Base-by-base conservation (phyloP, 2,113 vertebrate species). In the Psilopsiagon aurifrons region DNA sequence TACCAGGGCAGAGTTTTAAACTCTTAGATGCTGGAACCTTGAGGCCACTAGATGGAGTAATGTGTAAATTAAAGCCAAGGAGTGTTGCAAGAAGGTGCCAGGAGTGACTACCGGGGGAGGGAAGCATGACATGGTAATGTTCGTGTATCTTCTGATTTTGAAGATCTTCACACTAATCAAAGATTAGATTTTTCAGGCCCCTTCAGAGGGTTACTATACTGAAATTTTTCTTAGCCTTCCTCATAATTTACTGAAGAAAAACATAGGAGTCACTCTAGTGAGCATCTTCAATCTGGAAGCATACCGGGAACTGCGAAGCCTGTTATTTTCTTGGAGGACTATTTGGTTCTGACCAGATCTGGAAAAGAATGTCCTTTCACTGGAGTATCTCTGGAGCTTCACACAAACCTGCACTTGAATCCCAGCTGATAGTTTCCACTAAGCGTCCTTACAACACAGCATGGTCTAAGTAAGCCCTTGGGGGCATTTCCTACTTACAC, bases 1-100 rank as follows among this genome's bases (percentile, higher is more conserved):
- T 97, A 20, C 98, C 98, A 0, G 98, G 98, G 55, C 98, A 99
- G 98, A 98, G 97, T 63, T 99, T 98, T 47, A 97, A 97, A 27
- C 93, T 99, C 55, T 6, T 97, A 88, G 99, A 99, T 81, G 97
- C 92, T 17, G 98, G 97, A 82, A 98, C 98, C 0, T 77, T 99
- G 19, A 98, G 94, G 70, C 99, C 99, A 1, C 97, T 97, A 95
- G 98, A 98, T 83, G 98, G 98, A 19, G 98, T 99, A 64, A 77
- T 98, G 23, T 99, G 99, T 97, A 97, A 92, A n/a, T 64, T 99
- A 83, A 98, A 67, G 93, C 97, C 98, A 39, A 97, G 98, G 25
- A 94, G 46, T 77, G 76, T 31, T n/a, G 55, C 55, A 31, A 62
- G 66, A 75, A 12, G 16, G 51, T 88, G 81, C 47, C 28, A 17